Evolutionary conservation across 2,113 vertebrate genomes (phyloP).

Genomic region (Eurypyga helias): DNA sequence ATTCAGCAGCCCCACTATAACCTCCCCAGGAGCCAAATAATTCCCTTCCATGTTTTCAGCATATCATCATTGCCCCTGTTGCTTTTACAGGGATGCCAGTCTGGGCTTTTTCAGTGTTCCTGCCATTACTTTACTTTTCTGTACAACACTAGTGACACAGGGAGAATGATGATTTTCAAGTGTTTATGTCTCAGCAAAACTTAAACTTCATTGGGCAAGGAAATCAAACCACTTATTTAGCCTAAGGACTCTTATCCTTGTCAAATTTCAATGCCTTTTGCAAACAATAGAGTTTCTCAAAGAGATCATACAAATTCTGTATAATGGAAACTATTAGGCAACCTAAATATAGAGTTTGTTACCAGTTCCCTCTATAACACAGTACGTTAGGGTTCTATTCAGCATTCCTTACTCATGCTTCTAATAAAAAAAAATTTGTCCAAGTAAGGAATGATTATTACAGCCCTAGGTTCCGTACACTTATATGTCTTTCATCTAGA

Average conservation of each 20-base stretch:
- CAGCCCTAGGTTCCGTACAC: background rate
- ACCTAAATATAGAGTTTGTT: background rate
- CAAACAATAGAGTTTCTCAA: slow-evolving; percentile 34
- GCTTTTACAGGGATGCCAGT: background rate
- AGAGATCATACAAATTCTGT: slow-evolving; percentile 15
- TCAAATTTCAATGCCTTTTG: slow-evolving; percentile 1
- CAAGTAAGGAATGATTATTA: slow-evolving; percentile 20
- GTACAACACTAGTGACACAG: background rate
- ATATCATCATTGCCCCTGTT: background rate
- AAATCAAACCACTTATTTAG: slow-evolving; percentile 37
- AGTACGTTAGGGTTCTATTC: background rate
- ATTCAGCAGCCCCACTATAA: background rate
- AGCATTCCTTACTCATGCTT: background rate
- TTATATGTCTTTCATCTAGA: slow-evolving; percentile 15
- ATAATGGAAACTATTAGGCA: slow-evolving; percentile 34
- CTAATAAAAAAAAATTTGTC: slow-evolving; percentile 26
- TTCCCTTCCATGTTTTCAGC: background rate
- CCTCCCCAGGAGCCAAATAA: background rate
- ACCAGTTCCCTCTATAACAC: background rate
- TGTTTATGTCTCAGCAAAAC: background rate
- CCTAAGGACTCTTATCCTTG: background rate
- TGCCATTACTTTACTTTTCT: background rate
- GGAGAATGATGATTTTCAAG: background rate
- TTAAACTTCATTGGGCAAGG: background rate
- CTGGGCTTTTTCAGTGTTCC: background rate